These are phyloP conservation scores for Chauna torquata DNA, from an alignment of 2,113 vertebrate genomes.

Conservation along the genomic window DNA sequence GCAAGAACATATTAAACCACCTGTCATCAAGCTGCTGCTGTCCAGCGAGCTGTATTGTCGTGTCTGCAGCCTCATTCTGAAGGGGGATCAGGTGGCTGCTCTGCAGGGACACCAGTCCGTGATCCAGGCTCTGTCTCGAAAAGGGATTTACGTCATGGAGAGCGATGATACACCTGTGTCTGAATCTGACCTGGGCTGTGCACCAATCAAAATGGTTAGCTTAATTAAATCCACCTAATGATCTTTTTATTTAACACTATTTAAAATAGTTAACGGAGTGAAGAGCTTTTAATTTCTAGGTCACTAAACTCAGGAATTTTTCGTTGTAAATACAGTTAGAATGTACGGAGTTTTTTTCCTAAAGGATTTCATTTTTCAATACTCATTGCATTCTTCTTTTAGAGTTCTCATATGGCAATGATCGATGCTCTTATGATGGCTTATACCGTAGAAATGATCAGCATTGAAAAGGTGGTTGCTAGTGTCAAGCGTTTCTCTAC, in stretches of 20 bases:
- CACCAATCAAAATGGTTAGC: constrained; percentile 95
- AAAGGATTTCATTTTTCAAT: neutral
- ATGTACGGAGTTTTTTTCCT: neutral
- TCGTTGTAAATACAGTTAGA: neutral
- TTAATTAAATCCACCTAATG: constrained; percentile 44
- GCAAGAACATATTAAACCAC: constrained; percentile 96
- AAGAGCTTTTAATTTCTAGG: constrained; percentile 11
- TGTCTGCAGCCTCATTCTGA: constrained; percentile 89
- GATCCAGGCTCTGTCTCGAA: constrained; percentile 89
- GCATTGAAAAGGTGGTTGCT: constrained; percentile 97
- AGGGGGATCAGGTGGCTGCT: constrained; percentile 85
- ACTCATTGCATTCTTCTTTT: neutral
- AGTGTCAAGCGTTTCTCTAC: constrained; percentile 97
- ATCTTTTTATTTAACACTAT: constrained; percentile 12
- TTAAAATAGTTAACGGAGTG: neutral
- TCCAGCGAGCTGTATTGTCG: constrained; percentile 92
- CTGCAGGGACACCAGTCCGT: constrained; percentile 90
- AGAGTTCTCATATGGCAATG: constrained; percentile 98
- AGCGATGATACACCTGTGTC: constrained; percentile 85
- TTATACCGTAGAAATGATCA: constrained; percentile 99
- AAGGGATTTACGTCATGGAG: constrained; percentile 93
- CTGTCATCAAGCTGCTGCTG: constrained; percentile 86
- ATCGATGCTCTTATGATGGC: constrained; percentile 98
- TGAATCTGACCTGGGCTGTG: constrained; percentile 83
- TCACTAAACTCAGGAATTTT: neutral